Base-by-base conservation (phyloP, 2,888 invertebrate species). In the Maniola hyperantus region DNA sequence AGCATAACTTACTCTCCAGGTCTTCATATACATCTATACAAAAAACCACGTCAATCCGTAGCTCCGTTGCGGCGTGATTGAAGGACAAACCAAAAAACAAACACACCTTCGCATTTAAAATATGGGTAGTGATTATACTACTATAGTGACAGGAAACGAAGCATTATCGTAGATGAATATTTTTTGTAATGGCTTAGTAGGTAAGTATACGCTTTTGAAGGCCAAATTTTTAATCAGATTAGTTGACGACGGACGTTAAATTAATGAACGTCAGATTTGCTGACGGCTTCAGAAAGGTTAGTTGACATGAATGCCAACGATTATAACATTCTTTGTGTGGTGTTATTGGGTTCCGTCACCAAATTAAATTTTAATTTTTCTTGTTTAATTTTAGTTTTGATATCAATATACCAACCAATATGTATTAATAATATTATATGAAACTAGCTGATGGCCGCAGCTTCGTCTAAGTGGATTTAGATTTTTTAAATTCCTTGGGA, bases 201-300 rank as follows among this genome's bases (percentile, higher is more conserved):
- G 26, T 26, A 26, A 26, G 26, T 68, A 72, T 66, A 66, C 69
- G 64, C 65, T 68, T 72, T 71, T 71, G 73, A 73, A 70, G 71
- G 70, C 72, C 74, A 66, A 74, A 76, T 42, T 65, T 77, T 77
- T 85, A 84, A 86, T 85, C 85, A 76, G 85, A 79, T 87, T 85
- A 84, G 13, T 46, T 75, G 70, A 74, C 50, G 62, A 68, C 74
- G 77, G 76, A 77, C 79, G 76, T 79, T 76, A 79, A 79, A 80
- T 82, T 80, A 79, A 79, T 80, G 77, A 48, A 79, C 46, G 60
- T 69, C 64, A 20, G 54, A 66, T 79, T 69, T 64, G 58, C 20
- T 65, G 65, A 42, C 53, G 62, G 44, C 20, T 26, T 65, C 59
- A 55, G 53, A 65, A 65, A 53, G 60, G 68, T 7, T 53, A 42